Conservation (phyloP, 2,113 vertebrate genomes). For the Natator depressus region DNA sequence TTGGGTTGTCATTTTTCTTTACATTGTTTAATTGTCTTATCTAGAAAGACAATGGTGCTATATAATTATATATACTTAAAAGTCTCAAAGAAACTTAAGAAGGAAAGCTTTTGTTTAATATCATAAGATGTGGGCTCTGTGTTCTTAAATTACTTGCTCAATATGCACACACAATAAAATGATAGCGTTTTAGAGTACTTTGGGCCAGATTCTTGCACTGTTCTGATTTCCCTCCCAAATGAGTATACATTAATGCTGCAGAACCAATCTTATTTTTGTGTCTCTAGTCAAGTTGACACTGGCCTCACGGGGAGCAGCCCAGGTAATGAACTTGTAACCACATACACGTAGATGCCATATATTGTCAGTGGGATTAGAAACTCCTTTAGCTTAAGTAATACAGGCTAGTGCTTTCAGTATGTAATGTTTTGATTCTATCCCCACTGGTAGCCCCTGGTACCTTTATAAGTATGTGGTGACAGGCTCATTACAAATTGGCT, state of each 20-base stretch:
- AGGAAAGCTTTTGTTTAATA: neutral
- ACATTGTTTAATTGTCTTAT: neutral
- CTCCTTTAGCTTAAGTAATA: neutral
- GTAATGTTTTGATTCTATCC: slow-evolving; percentile 9
- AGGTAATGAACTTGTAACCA: slow-evolving; percentile 6
- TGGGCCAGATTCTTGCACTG: neutral
- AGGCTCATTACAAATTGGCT: slow-evolving; percentile 41
- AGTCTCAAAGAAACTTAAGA: neutral
- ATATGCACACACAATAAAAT: neutral
- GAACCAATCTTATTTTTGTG: slow-evolving; percentile 28
- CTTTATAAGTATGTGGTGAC: slow-evolving; percentile 36
- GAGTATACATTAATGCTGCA: neutral
- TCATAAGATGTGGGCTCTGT: neutral
- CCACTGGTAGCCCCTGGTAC: slow-evolving; percentile 44
- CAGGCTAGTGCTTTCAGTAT: neutral
- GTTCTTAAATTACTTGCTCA: neutral
- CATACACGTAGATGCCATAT: neutral
- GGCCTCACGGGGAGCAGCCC: neutral
- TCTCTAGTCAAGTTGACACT: slow-evolving; percentile 22
- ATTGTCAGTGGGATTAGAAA: neutral
- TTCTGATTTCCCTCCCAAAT: neutral
- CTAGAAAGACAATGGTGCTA: neutral
- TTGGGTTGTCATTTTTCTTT: neutral
- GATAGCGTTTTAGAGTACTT: neutral
- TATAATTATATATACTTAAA: neutral